A percentile compares a stretch with the other conserved stretches of the same genome.
Conservation (phyloP, 2,888 invertebrate species). For the Malthinus seriepunctatus region DNA sequence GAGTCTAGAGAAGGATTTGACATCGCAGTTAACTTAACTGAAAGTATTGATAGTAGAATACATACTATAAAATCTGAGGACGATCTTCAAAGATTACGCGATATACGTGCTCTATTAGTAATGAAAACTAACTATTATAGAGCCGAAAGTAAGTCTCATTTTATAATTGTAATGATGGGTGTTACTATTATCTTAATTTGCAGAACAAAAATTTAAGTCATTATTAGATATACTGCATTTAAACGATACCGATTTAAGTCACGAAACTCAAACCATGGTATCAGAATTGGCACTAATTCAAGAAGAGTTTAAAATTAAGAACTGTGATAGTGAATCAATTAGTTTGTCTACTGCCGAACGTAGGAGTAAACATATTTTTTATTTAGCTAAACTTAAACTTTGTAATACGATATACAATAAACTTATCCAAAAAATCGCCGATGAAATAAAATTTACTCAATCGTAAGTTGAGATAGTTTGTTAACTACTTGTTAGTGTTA, state of each 20-base stretch:
- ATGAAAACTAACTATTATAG: constrained; percentile 35
- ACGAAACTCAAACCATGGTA: constrained; percentile 28
- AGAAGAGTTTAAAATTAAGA: constrained; percentile 29
- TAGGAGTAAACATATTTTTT: constrained; percentile 39
- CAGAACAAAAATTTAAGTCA: constrained; percentile 38
- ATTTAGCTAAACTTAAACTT: constrained; percentile 41
- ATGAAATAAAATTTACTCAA: constrained; percentile 41
- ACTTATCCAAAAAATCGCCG: constrained; percentile 40
- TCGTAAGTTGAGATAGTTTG: constrained; percentile 30
- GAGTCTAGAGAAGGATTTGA: too few species aligned
- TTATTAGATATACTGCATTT: constrained; percentile 36
- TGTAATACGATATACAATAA: constrained; percentile 42
- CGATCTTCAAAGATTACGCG: constrained; percentile 12
- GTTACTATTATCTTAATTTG: constrained; percentile 10
- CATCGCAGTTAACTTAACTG: too few species aligned
- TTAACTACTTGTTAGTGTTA: background rate
- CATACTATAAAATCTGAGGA: too few species aligned
- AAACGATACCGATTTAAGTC: constrained; percentile 25
- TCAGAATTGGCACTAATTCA: constrained; percentile 30
- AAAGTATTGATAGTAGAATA: too few species aligned
- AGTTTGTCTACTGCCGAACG: constrained; percentile 38
- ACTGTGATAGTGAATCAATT: constrained; percentile 30
- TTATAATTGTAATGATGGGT: background rate
- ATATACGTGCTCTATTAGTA: constrained; percentile 30
- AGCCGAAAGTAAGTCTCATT: constrained; percentile 37